Conservation (phyloP, 2,888 invertebrate genomes). For the Ennomos fuscantarius region DNA sequence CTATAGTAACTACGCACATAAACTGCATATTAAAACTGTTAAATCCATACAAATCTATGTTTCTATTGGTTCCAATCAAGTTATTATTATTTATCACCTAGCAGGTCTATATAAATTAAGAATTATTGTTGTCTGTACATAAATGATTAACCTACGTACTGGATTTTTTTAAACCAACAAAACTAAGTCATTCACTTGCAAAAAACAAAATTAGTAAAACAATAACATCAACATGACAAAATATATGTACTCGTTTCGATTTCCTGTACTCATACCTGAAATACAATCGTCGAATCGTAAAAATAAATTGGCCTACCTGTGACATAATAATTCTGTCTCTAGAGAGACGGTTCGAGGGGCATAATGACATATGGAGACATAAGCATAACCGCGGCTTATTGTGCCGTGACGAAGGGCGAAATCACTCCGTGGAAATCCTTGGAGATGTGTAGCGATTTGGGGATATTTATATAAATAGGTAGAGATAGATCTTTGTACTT, state of each 20-base stretch:
- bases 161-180: too few relatives aligned
- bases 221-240: conserved; percentile 4
- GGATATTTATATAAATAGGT: conserved; percentile 14
- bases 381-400: conserved; percentile 61
- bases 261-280: conserved; percentile 1
- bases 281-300: conserved; percentile 61
- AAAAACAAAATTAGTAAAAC: conserved; percentile 1
- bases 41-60: too few relatives aligned
- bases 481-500: conserved; percentile 2
- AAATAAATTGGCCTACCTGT: conserved; percentile 77
- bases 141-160: too few relatives aligned
- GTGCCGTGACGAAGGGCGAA: conserved; percentile 61
- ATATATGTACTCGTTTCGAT: too few relatives aligned
- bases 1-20: too few relatives aligned
- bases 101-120: conserved; percentile 12
- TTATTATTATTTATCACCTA: too few relatives aligned
- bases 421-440: conserved; percentile 42
- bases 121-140: too few relatives aligned
- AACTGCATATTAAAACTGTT: too few relatives aligned
- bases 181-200: too few relatives aligned
- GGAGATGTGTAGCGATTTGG: conserved; percentile 38
- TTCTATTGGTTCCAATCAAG: too few relatives aligned
- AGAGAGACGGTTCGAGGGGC: conserved; percentile 55
- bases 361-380: conserved; percentile 63
- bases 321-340: conserved; percentile 69